These are phyloP conservation scores for Scatophagus argus DNA, from an alignment of 2,113 vertebrate genomes.

Conservation along the genomic window DNA sequence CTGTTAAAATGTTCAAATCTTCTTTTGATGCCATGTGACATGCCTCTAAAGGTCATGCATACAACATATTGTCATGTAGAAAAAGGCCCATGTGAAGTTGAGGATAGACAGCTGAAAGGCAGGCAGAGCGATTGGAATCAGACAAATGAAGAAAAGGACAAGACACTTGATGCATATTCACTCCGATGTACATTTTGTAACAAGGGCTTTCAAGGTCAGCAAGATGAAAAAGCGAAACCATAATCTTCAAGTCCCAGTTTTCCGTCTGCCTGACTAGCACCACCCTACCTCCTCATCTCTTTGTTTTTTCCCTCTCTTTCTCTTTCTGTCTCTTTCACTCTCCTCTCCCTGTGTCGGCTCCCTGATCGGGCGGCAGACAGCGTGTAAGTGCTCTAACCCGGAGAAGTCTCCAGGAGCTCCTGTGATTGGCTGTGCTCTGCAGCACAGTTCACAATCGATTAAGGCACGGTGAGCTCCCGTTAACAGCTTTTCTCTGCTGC, in stretches of 20 bases:
- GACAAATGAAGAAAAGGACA: slow-evolving; percentile 27
- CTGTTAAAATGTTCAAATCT: slow-evolving; percentile 29
- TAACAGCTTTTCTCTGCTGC: slow-evolving; percentile 85
- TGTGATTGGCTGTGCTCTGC: slow-evolving; percentile 81
- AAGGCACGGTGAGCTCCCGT: slow-evolving; percentile 79
- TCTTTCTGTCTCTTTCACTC: slow-evolving; percentile 72
- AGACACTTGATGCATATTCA: slow-evolving; percentile 32
- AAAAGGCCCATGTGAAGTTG: slow-evolving; percentile 23
- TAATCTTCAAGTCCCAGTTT: slow-evolving; percentile 63
- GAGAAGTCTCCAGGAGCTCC: slow-evolving; percentile 78
- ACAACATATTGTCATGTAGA: slow-evolving; percentile 24
- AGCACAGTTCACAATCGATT: slow-evolving; percentile 86
- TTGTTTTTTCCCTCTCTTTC: slow-evolving; percentile 49
- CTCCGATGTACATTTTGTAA: not conserved
- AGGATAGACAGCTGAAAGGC: slow-evolving; percentile 29
- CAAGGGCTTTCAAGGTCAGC: slow-evolving; percentile 77
- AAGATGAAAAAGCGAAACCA: slow-evolving; percentile 67
- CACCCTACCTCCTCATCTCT: slow-evolving; percentile 49
- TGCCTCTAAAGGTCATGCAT: slow-evolving; percentile 54
- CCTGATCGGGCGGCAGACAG: slow-evolving; percentile 79
- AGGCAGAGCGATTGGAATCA: not conserved
- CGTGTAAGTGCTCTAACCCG: slow-evolving; percentile 82
- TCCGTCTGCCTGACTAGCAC: slow-evolving; percentile 43
- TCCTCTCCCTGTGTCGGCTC: slow-evolving; percentile 67
- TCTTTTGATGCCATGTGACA: slow-evolving; percentile 44